Conservation (phyloP, 2,797 vertebrate species). For the Periparus ater region DNA sequence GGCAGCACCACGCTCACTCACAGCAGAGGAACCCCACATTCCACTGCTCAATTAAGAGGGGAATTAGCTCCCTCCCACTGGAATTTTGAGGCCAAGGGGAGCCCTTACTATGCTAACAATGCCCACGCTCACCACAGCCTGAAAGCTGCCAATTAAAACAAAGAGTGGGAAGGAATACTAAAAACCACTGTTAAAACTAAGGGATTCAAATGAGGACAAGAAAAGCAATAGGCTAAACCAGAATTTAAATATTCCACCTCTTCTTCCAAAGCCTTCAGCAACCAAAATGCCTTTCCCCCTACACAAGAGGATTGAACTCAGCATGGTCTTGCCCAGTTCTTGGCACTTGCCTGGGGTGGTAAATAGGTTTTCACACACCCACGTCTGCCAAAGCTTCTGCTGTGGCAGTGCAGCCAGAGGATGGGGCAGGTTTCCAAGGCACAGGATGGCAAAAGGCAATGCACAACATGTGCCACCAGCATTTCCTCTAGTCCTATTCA, state of each 20-base stretch:
- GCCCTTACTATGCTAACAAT: neutral
- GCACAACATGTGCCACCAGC: neutral
- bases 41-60: neutral
- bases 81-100: neutral
- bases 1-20: neutral
- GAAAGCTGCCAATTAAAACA: neutral
- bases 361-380: neutral
- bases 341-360: neutral
- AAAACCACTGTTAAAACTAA: neutral
- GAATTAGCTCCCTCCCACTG: slow-evolving; percentile 25
- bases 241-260: neutral
- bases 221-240: neutral
- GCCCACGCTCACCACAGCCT: neutral
- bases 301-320: neutral
- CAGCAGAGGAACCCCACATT: neutral
- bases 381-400: neutral
- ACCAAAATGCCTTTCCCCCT: neutral
- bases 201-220: neutral
- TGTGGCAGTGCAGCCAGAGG: neutral
- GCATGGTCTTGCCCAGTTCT: neutral
- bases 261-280: neutral
- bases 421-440: neutral
- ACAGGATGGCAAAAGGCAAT: neutral
- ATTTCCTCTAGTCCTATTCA: neutral
- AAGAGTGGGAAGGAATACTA: neutral